These are phyloP conservation scores for Manacus vitellinus DNA, from an alignment of 2,113 vertebrate genomes.

Conservation along the genomic window DNA sequence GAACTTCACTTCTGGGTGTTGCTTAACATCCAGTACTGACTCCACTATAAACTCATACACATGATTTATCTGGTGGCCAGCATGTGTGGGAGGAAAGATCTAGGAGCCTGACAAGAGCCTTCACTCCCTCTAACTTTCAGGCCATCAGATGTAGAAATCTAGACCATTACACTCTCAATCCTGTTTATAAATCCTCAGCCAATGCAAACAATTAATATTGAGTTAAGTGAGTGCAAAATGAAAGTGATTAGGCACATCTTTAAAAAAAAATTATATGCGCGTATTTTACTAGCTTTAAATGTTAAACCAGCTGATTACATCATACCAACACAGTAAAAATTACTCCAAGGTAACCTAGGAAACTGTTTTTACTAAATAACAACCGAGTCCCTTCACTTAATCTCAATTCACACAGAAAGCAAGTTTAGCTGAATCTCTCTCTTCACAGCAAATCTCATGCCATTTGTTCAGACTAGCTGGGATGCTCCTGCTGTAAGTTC, in stretches of 20 bases:
- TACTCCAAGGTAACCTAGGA: conserved; percentile 65
- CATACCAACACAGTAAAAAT: conserved; percentile 55
- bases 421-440: conserved; percentile 3
- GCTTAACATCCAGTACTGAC: conserved; percentile 57
- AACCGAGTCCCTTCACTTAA: conserved; percentile 41
- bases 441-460: neutral
- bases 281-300: conserved; percentile 54
- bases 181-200: conserved; percentile 41
- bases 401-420: conserved; percentile 6
- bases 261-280: neutral
- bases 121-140: conserved; percentile 46
- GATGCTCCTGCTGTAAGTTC: neutral
- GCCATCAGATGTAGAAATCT: conserved; percentile 34
- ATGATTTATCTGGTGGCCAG: conserved; percentile 68
- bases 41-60: conserved; percentile 50
- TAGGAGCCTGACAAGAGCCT: conserved; percentile 52
- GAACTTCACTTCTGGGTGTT: conserved; percentile 71
- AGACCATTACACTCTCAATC: neutral
- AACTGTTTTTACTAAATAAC: conserved; percentile 71
- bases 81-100: conserved; percentile 61
- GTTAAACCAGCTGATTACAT: conserved; percentile 66
- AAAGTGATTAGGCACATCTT: conserved; percentile 48
- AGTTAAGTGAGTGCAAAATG: conserved; percentile 48
- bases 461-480: neutral
- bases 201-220: conserved; percentile 19